Evolutionary conservation across 1,140 invertebrate genomes (phyloP), one percentile per base, ranked within the genome.

Genomic region (Linepithema humile): DNA sequence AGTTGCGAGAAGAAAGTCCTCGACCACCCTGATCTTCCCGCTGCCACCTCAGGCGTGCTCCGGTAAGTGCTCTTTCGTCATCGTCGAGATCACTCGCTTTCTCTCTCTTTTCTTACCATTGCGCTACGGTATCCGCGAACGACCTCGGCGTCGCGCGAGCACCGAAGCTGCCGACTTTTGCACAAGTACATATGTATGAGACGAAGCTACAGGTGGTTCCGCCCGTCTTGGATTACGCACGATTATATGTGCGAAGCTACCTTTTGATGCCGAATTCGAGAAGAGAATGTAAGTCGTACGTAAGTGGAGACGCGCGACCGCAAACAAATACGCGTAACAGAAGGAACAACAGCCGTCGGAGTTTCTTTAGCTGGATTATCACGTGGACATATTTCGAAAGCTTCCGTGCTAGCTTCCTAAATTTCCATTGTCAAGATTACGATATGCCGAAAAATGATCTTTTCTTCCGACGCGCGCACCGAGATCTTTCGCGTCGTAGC

Each of bases 21-120:
- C 98, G 87, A 99, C 98, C 48, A 99, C 98, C 4, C 96, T 99
- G 87, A 98, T 98, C 91, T 99, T 99, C 93, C 98, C 98, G 29
- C 94, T 98, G 89, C 98, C 98, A 89, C 98, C 98, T 48, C 98
- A 99, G 94, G 98, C 98, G 85, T 98, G 98, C 95, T 98, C 97
- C 96, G 98, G 98, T 98, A 96, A 95, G 94, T 80, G 17, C 12
- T n/a, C 60, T 12, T 12, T 23, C 17, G 48, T 57, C 10, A 10
- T n/a, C 15, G 9, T 26, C 43, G n/a, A 23, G n/a, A 55, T 48
- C 26, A 15, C 23, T 45, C 45, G 2, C 7, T 83, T 35, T 59
- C 32, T 48, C 10, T 17, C 3, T 45, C 20, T 62, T 32, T 73
- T 50, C 26, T 60, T 29, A 35, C 40, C 43, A 15, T 60, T 35